Evolutionary conservation across 1,140 invertebrate genomes (phyloP).

Genomic region (Phymorhynchus buccinoides): DNA sequence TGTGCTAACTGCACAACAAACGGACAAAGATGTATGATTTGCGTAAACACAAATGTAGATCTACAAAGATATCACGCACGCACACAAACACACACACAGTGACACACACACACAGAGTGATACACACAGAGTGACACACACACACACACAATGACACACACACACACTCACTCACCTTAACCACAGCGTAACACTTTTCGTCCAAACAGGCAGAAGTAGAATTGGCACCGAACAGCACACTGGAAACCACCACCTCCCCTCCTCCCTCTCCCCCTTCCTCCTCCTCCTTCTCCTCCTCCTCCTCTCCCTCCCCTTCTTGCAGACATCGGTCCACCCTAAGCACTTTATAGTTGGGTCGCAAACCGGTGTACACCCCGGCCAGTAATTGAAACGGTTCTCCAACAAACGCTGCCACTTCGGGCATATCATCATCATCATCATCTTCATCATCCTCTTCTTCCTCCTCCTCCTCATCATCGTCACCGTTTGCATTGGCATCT

Average conservation of each 20-base stretch:
- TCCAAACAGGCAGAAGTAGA: not conserved
- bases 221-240: not conserved
- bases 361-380: not conserved
- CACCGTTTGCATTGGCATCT: not conserved
- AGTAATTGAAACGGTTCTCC: not conserved
- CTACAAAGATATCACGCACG: too few species aligned
- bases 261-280: not conserved
- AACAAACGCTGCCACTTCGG: not conserved
- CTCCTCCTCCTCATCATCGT: not conserved
- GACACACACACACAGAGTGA: too few species aligned
- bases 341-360: not conserved
- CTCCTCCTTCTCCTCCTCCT: not conserved
- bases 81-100: too few species aligned
- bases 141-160: not conserved
- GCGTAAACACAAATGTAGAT: too few species aligned
- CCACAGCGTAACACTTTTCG: not conserved
- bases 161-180: not conserved
- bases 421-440: not conserved
- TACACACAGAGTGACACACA: not conserved
- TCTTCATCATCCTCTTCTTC: not conserved
- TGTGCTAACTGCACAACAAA: not conserved
- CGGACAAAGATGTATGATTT: too few species aligned
- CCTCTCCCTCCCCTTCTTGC: not conserved
- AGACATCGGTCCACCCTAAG: not conserved
- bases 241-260: not conserved